Base-by-base conservation (phyloP, 1,140 invertebrate genomes). In the Battus philenor region DNA sequence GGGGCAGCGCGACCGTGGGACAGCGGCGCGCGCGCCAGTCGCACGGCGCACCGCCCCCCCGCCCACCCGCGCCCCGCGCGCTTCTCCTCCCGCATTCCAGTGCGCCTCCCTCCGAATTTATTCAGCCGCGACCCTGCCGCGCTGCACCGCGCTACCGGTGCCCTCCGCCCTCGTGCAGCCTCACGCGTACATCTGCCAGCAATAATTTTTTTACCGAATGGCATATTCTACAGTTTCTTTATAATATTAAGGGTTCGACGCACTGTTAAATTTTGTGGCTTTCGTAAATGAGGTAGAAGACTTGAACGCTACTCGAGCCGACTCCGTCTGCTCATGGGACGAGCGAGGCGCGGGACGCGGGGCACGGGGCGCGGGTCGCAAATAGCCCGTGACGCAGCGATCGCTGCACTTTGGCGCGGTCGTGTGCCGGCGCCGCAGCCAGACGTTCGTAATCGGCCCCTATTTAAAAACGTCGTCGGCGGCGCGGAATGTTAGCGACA, bases 81-180 rank as follows among this genome's bases (percentile, higher is more conserved):
- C 73, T 44, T 55, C 63, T 56, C 72, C 70, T 66, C 72, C 68
- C 70, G 79, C 79, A 77, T 77, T 78, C 79, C 79, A 75, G 66
- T 68, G 76, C 70, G 67, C 68, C 72, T 78, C 79, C 76, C 79
- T 81, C 77, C 77, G 75, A 76, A 79, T 78, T 79, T 79, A 80
- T 79, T 81, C 75, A 78, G 71, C 75, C 73, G 68, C 72, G 73
- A 72, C 65, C 61, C 63, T 54, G 41, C 63, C 54, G 41, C 51
- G 38, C 32, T 44, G 41, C 44, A 30, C 36, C 43, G 30, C 48
- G 49, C 54, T 18, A 31, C 44, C 31, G 47, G 33, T 47, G 34
- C 33, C 36, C 52, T 41, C 46, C 34, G 12, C 66, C 63, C 70
- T 34, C 59, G 52, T 69, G 46, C 56, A 61, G 58, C 72, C 70